Conservation (phyloP, 2,797 vertebrate genomes). For the Adrianichthys oophorus region DNA sequence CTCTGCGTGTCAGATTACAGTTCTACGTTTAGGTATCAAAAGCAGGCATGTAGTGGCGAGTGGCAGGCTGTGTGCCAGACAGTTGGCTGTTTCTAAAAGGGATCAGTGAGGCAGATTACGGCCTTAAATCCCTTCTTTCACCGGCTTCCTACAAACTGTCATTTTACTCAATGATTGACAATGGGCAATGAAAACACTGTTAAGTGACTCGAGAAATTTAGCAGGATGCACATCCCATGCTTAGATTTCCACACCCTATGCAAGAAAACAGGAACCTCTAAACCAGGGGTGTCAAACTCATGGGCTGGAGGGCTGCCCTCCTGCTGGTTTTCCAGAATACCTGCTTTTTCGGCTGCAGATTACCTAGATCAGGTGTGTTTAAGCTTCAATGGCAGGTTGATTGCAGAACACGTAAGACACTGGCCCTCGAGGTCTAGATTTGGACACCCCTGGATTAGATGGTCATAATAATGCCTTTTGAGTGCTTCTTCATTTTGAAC, state of each 20-base stretch:
- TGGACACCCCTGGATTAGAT: too few species aligned
- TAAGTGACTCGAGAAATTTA: constrained; percentile 24
- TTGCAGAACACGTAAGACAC: too few species aligned
- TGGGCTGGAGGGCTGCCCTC: too few species aligned
- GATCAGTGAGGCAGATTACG: constrained; percentile 68
- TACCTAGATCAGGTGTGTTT: too few species aligned
- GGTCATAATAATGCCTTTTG: too few species aligned
- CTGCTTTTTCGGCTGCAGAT: too few species aligned
- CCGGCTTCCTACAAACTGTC: constrained; percentile 58
- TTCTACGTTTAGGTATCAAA: constrained; percentile 63
- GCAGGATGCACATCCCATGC: constrained; percentile 12
- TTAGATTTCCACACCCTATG: background rate
- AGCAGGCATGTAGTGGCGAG: constrained; percentile 56
- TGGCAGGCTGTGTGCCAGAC: constrained; percentile 60
- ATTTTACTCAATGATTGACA: constrained; percentile 54
- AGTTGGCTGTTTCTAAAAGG: constrained; percentile 60
- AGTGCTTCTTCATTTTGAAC: too few species aligned
- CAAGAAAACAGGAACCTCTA: too few species aligned
- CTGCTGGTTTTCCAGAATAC: too few species aligned
- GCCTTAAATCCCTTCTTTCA: constrained; percentile 68
- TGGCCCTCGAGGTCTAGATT: too few species aligned
- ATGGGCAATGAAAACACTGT: constrained; percentile 52
- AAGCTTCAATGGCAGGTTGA: too few species aligned
- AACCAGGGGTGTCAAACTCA: too few species aligned
- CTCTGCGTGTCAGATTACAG: constrained; percentile 61